A percentile compares a stretch with the other conserved stretches of the same genome.
phyloP scores from a whole-genome alignment of 2,797 vertebrate species.

The Myotis myotis region DNA sequence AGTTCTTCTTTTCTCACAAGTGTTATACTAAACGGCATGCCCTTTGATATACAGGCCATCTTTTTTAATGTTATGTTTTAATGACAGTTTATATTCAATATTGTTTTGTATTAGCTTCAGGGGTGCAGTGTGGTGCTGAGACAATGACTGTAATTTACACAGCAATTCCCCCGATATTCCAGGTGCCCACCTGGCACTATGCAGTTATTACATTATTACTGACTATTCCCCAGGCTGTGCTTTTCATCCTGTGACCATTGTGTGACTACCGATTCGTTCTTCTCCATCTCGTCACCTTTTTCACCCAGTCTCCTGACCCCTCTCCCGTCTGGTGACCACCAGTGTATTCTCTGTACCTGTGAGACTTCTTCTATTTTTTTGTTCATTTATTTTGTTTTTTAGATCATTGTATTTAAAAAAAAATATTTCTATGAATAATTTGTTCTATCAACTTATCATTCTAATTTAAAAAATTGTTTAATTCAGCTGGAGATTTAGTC shows the following conservation, averaged over 20 bases:
- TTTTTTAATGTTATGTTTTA: not conserved
- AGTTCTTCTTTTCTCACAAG: not conserved
- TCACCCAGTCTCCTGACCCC: no score
- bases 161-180: not conserved
- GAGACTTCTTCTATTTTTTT: not conserved
- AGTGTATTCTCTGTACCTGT: not conserved
- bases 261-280: no score
- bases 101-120: not conserved
- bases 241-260: no score
- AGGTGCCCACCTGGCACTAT: not conserved
- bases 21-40: not conserved
- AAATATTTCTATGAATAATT: not conserved
- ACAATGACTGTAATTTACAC: not conserved
- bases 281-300: no score
- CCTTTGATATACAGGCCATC: not conserved
- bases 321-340: no score
- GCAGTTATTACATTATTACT: no score
- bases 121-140: not conserved
- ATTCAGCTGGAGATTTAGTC: constrained; percentile 32
- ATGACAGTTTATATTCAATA: not conserved
- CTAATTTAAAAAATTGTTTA: not conserved
- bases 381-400: not conserved
- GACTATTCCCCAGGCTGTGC: no score
- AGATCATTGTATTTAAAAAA: not conserved
- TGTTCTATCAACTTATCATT: not conserved